Evolutionary conservation across 2,113 vertebrate genomes (phyloP).

Genomic region (Holacanthus passer): DNA sequence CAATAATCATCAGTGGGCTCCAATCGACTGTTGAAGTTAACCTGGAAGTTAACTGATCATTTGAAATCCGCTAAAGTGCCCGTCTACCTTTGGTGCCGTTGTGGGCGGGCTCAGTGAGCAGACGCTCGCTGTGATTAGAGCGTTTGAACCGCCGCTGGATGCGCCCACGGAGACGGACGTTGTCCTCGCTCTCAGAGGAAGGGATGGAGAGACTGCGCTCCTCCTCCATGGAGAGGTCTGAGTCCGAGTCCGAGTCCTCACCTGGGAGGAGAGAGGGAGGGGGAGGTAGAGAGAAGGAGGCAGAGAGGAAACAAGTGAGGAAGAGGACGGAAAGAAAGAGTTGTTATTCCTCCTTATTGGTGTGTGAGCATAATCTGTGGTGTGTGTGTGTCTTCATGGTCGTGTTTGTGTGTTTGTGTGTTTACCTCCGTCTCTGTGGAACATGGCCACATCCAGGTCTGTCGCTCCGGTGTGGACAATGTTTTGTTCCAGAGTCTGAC

Average conservation of each 20-base stretch:
- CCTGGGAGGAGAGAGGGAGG: slow-evolving; percentile 76
- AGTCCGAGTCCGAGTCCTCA: slow-evolving; percentile 96
- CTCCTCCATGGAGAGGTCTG: slow-evolving; percentile 96
- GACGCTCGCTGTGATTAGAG: slow-evolving; percentile 92
- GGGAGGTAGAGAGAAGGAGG: not conserved
- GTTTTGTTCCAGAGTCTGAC: slow-evolving; percentile 92
- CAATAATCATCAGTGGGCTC: not conserved
- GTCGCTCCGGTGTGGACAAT: slow-evolving; percentile 93
- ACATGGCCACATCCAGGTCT: slow-evolving; percentile 97
- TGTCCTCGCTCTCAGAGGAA: slow-evolving; percentile 97
- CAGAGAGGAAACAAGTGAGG: not conserved
- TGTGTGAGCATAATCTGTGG: not conserved
- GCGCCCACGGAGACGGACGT: slow-evolving; percentile 91
- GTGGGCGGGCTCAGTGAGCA: slow-evolving; percentile 91
- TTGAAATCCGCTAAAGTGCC: not conserved
- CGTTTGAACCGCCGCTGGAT: slow-evolving; percentile 94
- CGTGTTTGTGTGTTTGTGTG: not conserved
- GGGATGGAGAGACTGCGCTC: slow-evolving; percentile 97
- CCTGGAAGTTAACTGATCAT: not conserved
- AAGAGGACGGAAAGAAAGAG: not conserved
- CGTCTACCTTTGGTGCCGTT: slow-evolving; percentile 90
- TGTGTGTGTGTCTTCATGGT: slow-evolving; percentile 11
- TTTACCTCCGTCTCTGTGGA: slow-evolving; percentile 95
- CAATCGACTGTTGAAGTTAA: not conserved
- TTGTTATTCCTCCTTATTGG: not conserved